Evolutionary conservation across 2,113 vertebrate genomes (phyloP), one percentile per base, ranked within the genome.

Genomic region (Vulpes ferrilata): DNA sequence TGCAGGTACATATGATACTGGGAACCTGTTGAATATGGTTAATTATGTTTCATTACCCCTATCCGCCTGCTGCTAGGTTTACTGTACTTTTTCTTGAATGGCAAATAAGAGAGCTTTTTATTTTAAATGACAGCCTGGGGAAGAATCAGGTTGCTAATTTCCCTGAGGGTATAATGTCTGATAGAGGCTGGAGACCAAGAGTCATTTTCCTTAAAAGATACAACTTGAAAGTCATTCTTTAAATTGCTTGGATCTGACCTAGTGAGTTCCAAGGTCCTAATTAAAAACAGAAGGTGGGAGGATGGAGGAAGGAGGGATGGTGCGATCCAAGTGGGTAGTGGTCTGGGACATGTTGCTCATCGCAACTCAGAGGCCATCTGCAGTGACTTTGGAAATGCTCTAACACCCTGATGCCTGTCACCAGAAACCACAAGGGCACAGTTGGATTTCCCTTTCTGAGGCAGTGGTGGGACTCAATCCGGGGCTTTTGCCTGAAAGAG

Each of bases 61-160:
- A 93, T 98, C 98, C 48, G 97, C 98, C 98, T 96, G 97, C 97
- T 93, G 98, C 97, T 98, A 88, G 73, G 93, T 90, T 98, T 97
- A 98, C 98, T 96, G 96, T 96, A 96, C 96, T 98, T 98, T 98
- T 97, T 95, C 98, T 98, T 98, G 97, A 98, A 97, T 93, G 83
- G 97, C 76, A 97, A 98, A 98, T 98, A 98, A 98, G 98, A 98
- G 98, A 88, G 96, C 92, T 87, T 98, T 98, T 98, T 98, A 98
- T 98, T 98, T 98, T 97, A 98, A 97, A 95, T 98, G 97, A 96
- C 97, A 98, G 98, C 97, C 25, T 71, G 97, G 94, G 92, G 95
- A 97, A 98, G 98, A 98, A 85, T 98, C 98, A 97, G 98, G 96
- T 98, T 98, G 98, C 98, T 98, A 98, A 98, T 98, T 98, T 98